A percentile compares a stretch with the other conserved stretches of the same genome.
phyloP scores from a whole-genome alignment of 2,888 invertebrate genomes.

The Heteromurus nitidus region DNA sequence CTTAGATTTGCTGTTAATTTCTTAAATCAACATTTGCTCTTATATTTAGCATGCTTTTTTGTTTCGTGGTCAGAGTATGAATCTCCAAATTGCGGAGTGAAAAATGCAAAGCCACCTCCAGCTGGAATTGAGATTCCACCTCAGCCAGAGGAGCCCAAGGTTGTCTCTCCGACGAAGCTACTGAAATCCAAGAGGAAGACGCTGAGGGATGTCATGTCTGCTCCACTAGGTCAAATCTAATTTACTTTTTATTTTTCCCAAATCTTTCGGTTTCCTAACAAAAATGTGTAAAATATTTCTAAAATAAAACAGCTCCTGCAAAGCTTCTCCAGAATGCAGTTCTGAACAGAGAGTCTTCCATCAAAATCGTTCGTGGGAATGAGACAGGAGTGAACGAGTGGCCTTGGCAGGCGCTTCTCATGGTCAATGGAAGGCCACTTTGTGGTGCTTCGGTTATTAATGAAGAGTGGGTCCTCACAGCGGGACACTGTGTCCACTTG shows the following conservation, averaged over 20 bases:
- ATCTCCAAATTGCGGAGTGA: conserved; percentile 57
- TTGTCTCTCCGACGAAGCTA: conserved; percentile 31
- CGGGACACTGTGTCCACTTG: conserved; percentile 71
- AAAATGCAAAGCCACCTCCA: conserved; percentile 50
- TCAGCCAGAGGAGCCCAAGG: conserved; percentile 25
- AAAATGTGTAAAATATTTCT: too few relatives aligned
- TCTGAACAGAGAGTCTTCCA: conserved; percentile 11
- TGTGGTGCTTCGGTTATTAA: conserved; percentile 70
- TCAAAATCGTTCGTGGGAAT: conserved; percentile 70
- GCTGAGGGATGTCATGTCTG: conserved; percentile 24
- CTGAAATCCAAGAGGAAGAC: conserved; percentile 44
- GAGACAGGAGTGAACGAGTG: conserved; percentile 71
- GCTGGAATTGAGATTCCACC: conserved; percentile 8
- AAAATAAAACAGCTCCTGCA: conserved; percentile 49
- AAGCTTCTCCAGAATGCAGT: conserved; percentile 60
- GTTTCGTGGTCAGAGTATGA: conserved; percentile 50
- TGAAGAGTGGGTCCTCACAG: conserved; percentile 68
- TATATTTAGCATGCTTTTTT: conserved; percentile 15
- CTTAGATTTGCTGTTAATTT: background rate
- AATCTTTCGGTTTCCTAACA: background rate
- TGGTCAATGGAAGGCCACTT: conserved; percentile 66
- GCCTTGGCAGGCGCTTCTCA: conserved; percentile 71
- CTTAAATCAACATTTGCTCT: background rate
- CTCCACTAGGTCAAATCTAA: background rate
- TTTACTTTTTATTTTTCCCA: background rate